Base-by-base conservation (phyloP, 1,140 invertebrate genomes). In the Anoplophora glabripennis region DNA sequence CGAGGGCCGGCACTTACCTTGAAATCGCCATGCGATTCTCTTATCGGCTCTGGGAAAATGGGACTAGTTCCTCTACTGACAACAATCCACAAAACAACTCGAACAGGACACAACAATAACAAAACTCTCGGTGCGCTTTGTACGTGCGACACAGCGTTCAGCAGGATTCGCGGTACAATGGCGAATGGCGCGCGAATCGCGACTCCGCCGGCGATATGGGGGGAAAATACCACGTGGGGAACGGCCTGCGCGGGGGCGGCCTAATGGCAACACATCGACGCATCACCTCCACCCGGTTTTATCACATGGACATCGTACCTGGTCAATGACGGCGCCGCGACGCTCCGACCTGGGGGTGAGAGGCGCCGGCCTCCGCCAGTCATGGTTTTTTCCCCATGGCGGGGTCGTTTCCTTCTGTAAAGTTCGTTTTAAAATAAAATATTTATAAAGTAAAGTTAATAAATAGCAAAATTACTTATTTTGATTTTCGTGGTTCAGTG, bases 51-150 rank as follows among this genome's bases (percentile, higher is more conserved):
- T 15, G 12, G 12, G 17, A 12, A 42, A 42, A 42, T 42, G 7
- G 17, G 12, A 42, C 17, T 17, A 42, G 9, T 42, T 42, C 12
- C 41, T 42, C 17, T 14, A 15, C 17, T 15, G 17, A 42, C 41
- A 28, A 28, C 21, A 28, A 28, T 28, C 21, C 21, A 42, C 41
- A 42, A 14, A 42, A 42, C 14, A 42, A 17, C 12, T 15, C 41
- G 21, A 42, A 42, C 41, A 42, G 41, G 41, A 42, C 41, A 42
- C 41, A 42, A 42, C 41, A 42, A 42, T 42, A 42, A 42, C 41
- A 42, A 42, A 42, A 15, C 17, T 42, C 17, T 8, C 41, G 12
- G 41, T 15, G 17, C 12, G 17, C 14, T 42, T 42, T 42, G 14
- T 14, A 15, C 14, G 12, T 15, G 14, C 12, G n/a, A 42, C 41